Percentiles rank a stretch among this genome's conserved stretches.
Evolutionary conservation across 1,140 invertebrate species (phyloP).

Genomic region (Drosophila nannoptera): DNA sequence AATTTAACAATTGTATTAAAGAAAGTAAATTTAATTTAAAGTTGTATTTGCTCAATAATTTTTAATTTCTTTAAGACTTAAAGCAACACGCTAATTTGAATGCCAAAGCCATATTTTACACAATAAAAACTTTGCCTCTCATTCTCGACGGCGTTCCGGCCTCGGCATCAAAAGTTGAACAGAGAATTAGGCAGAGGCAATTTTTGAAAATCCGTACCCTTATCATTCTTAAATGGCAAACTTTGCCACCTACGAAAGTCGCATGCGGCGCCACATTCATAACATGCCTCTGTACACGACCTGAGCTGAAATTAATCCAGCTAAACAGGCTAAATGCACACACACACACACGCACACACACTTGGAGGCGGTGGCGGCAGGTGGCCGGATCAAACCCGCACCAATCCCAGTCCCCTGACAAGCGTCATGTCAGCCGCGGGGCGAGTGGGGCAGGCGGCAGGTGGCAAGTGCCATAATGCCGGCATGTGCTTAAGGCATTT

Average conservation of each 20-base stretch:
- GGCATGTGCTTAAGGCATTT: conserved; percentile 57
- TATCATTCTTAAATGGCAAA: conserved; percentile 16
- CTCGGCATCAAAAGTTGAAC: conserved; percentile 17
- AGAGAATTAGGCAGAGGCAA: conserved; percentile 12
- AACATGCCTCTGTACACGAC: conserved; percentile 30
- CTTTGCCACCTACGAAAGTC: conserved; percentile 33
- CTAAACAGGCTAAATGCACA: conserved; percentile 22
- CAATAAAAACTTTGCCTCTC: conserved; percentile 24
- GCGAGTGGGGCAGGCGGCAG: conserved; percentile 29
- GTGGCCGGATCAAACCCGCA: background rate
- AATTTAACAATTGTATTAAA: background rate
- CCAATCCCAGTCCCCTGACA: conserved; percentile 21
- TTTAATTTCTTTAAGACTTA: background rate
- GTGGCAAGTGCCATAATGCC: conserved; percentile 40
- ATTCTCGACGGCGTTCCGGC: background rate
- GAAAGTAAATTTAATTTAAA: background rate
- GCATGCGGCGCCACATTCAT: conserved; percentile 23
- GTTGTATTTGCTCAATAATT: background rate
- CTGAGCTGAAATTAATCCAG: conserved; percentile 41
- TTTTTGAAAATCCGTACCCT: conserved; percentile 18
- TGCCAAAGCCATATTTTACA: conserved; percentile 1
- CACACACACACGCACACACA: conserved; percentile 14
- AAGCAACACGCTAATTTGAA: background rate
- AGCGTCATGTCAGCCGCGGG: conserved; percentile 39
- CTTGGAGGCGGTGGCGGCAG: conserved; percentile 1